These are phyloP conservation scores for Apis laboriosa DNA, from an alignment of 1,140 invertebrate species.

Conservation along the genomic window DNA sequence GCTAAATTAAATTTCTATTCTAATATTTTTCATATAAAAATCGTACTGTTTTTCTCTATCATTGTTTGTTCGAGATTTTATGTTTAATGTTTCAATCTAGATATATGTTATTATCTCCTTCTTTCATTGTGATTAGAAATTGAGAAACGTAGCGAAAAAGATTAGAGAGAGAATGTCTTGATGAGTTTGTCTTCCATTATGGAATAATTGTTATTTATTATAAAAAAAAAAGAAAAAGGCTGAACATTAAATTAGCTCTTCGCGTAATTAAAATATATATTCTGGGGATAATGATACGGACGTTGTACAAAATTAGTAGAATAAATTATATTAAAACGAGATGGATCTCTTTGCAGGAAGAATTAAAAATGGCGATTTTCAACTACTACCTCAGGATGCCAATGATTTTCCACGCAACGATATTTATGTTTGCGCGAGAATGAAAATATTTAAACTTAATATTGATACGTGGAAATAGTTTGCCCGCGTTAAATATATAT, in stretches of 20 bases:
- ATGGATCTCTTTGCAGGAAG: neutral
- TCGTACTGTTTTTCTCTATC: too few species aligned
- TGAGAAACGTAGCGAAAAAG: neutral
- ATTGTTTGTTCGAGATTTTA: too few species aligned
- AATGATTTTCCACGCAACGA: neutral
- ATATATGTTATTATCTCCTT: too few species aligned
- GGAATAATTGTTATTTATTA: constrained; percentile 30
- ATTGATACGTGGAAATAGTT: neutral
- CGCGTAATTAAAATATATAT: constrained; percentile 41
- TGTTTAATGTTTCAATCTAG: too few species aligned
- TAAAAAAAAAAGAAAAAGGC: neutral
- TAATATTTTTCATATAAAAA: too few species aligned
- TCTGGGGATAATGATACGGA: constrained; percentile 12
- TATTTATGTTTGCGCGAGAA: constrained; percentile 10
- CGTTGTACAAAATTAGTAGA: constrained; percentile 7
- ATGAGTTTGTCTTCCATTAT: constrained; percentile 8
- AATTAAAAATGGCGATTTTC: neutral
- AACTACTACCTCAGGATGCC: neutral
- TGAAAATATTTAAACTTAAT: constrained; percentile 12
- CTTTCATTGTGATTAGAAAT: neutral
- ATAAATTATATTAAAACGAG: constrained; percentile 38
- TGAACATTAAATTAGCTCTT: constrained; percentile 17
- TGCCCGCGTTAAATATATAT: neutral
- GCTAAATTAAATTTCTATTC: too few species aligned
- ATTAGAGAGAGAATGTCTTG: neutral